Evolutionary conservation across 1,140 invertebrate genomes (phyloP), one percentile per base, ranked within the genome.

Genomic region (Hestina assimilis): DNA sequence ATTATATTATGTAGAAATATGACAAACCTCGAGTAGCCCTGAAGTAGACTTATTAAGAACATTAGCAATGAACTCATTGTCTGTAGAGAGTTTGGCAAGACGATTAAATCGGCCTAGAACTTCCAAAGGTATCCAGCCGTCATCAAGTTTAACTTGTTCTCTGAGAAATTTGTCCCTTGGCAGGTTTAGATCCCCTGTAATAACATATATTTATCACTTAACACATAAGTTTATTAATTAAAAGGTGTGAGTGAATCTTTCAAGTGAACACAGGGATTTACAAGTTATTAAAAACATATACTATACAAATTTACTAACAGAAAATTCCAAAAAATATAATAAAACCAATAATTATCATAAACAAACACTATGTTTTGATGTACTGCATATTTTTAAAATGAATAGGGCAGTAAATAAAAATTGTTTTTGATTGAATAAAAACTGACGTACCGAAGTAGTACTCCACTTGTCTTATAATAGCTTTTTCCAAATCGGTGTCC

Each of bases 61-160:
- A 53, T 91, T 90, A 3, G 93, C 87, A 62, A 99, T 96, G 0
- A 93, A 89, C 26, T 93, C 88, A 0, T 80, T 46, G 72, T 98
- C 94, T 35, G 88, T 92, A 1, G 92, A 92, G 0, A 99, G 69
- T 17, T 91, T 85, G 1, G 95, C 93, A 26, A 99, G 89, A 17
- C 96, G 91, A 71, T 98, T 97, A 74, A 99, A 99, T 58, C 93
- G 97, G 20, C 96, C 88, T 87, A 99, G 92, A 0, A 94, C 92
- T 0, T 94, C 92, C 26, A 99, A 76, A 1, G 95, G 92, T 17
- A 99, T 91, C 97, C 97, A 99, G 5, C 97, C 97, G 68, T 97
- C 93, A 67, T 98, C 94, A 57, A 94, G 84, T 68, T 93, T 94
- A 1, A 95, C 92, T 86, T 97, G 93, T 60, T 96, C 93, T 59